Evolutionary conservation across 2,113 vertebrate species (phyloP).

Genomic region (Oceanodroma tethys): DNA sequence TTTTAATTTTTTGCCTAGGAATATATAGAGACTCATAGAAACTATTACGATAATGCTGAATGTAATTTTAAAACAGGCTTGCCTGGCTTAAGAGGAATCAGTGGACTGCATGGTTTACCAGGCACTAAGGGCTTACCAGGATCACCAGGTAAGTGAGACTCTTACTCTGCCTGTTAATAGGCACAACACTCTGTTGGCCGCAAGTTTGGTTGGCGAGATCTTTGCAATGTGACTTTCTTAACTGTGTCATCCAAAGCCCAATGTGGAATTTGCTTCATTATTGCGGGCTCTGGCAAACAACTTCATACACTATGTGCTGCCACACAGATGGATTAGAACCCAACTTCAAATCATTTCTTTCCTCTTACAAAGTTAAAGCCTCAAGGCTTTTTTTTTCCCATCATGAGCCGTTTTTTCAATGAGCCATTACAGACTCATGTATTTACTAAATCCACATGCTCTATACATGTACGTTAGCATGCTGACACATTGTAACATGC

Average conservation of each 20-base stretch:
- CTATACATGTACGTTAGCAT: fast-evolving
- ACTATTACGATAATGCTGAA: background rate
- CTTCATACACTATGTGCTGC: background rate
- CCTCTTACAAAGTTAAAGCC: background rate
- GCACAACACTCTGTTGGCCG: background rate
- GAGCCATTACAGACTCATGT: background rate
- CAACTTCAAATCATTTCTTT: background rate
- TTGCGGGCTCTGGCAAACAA: background rate
- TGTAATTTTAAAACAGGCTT: slow-evolving; percentile 75
- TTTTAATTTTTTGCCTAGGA: background rate
- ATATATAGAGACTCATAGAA: background rate
- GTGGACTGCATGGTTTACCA: slow-evolving; percentile 78
- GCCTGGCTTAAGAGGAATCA: slow-evolving; percentile 81
- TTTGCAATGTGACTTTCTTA: background rate
- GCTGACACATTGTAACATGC: background rate
- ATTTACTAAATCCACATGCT: background rate
- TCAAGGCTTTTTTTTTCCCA: background rate
- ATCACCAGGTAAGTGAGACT: slow-evolving; percentile 78
- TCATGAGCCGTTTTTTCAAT: background rate
- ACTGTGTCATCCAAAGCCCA: background rate
- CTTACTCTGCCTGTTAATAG: background rate
- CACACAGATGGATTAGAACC: background rate
- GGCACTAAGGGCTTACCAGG: slow-evolving; percentile 84
- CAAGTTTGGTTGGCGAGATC: background rate
- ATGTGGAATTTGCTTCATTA: background rate